Conservation (phyloP, 2,888 invertebrate species). For the Lasioglossum lativentre region DNA sequence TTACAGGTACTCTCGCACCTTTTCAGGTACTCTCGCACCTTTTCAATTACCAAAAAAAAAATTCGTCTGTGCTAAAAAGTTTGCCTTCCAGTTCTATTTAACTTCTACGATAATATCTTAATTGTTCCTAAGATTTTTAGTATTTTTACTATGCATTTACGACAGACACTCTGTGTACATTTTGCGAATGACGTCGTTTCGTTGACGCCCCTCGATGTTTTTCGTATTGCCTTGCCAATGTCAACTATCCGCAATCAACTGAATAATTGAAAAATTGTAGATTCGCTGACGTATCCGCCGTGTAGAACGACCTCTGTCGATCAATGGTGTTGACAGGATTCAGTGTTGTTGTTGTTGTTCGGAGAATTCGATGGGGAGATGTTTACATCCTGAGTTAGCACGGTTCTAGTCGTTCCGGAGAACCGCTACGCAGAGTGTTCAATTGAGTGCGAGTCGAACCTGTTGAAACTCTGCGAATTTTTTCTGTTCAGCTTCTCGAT, state of each 20-base stretch:
- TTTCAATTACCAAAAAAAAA: background rate
- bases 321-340: background rate
- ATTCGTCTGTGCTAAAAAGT: background rate
- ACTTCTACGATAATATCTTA: background rate
- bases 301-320: background rate
- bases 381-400: background rate
- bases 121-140: background rate
- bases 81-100: too few relatives aligned
- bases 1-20: background rate
- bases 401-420: background rate
- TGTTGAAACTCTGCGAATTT: background rate
- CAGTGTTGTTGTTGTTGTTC: background rate
- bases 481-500: background rate
- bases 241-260: background rate
- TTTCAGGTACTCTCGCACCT: background rate
- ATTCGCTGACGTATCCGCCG: background rate
- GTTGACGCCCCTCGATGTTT: background rate
- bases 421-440: background rate
- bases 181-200: constrained; percentile 21
- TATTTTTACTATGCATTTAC: background rate
- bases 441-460: background rate
- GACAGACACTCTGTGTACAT: background rate
- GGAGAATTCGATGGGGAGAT: background rate
- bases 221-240: background rate
- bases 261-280: background rate